phyloP scores from a whole-genome alignment of 1,140 invertebrate species.

The Colletes latitarsis region DNA sequence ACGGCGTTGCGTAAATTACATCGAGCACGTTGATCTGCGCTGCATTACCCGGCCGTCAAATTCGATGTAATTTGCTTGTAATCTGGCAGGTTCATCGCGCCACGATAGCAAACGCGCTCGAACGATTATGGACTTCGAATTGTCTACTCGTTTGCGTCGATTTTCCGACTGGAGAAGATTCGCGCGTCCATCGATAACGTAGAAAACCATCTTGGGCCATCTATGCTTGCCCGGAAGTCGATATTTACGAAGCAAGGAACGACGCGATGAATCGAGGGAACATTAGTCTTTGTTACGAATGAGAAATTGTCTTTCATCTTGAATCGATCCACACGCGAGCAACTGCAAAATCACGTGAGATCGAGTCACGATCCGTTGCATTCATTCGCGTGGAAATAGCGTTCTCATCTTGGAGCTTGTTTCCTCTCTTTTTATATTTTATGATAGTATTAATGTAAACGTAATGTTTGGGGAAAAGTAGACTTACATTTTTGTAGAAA shows the following conservation, averaged over 20 bases:
- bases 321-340: not conserved
- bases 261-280: not conserved
- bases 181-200: not conserved
- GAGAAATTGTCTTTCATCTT: conserved; percentile 47
- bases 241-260: not conserved
- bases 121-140: conserved; percentile 6
- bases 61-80: conserved; percentile 44
- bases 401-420: not conserved
- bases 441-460: too few relatives aligned
- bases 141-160: not conserved
- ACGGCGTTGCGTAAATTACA: conserved; percentile 31
- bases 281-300: conserved; percentile 50
- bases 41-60: conserved; percentile 28
- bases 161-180: too few relatives aligned
- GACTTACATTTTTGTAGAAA: too few relatives aligned
- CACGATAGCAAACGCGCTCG: not conserved
- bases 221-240: not conserved
- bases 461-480: too few relatives aligned
- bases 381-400: conserved; percentile 7
- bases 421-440: too few relatives aligned
- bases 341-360: conserved; percentile 29
- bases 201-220: too few relatives aligned
- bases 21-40: conserved; percentile 27
- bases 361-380: not conserved
- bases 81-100: conserved; percentile 17